Base-by-base conservation (phyloP, 2,888 invertebrate genomes). In the Beris morrisii region DNA sequence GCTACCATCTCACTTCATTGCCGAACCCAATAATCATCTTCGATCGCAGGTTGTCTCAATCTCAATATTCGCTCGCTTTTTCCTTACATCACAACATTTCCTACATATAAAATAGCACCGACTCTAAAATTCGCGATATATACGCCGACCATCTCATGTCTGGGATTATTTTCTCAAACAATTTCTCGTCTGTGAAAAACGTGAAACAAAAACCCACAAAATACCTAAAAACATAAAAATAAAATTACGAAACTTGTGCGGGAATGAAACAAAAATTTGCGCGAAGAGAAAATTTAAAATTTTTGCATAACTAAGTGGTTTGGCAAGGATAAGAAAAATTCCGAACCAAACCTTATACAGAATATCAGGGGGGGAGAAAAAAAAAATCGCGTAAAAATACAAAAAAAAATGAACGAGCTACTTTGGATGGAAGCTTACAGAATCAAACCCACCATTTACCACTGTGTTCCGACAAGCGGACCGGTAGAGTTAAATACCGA, bases 301-400 rank as follows among this genome's bases (percentile, higher is more conserved):
- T 63, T 63, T 63, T 63, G 63, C 63, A 63, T 63, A 63, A 30
- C 53, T 63, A 63, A 63, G 63, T 63, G 28, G 63, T 63, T 38
- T 61, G 38, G 15, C 13, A 32, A 50, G 38, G 28, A 57, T 58
- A 30, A 45, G 30, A 31, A 58, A 58, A 46, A 58, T 22, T 45
- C 9, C 48, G 32, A 50, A 31, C 28, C 38, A 48, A 30, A 58
- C 45, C 58, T 45, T 58, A 58, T 58, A 45, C 58, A 58, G 45
- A 58, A 58, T 58, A 58, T 58, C 12, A 22, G 28, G 46, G 44
- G 22, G 9, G 15, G 44, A 44, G 44, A 54, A 28, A 54, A 54
- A n/a, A 7, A 56, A 11, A n/a, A 46, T 48, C 12, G 12, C 11
- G 5, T n/a, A 38, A 57, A 57, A 13, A 46, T 45, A 58, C 1